Evolutionary conservation across 2,113 vertebrate genomes (phyloP).

Genomic region (Cervus canadensis): DNA sequence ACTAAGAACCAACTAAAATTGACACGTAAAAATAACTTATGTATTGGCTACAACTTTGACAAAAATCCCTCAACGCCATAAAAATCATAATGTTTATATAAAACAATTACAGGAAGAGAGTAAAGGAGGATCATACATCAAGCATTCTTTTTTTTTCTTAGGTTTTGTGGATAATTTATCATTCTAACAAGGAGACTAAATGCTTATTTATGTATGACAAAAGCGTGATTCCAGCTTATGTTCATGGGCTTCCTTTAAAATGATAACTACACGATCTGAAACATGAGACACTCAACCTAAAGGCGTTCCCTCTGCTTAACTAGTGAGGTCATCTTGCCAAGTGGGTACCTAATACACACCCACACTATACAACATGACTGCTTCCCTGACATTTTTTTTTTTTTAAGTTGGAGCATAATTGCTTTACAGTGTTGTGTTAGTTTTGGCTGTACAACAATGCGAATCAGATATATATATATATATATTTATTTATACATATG

Average conservation of each 20-base stretch:
- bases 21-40: not conserved
- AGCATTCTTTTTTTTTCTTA: not conserved
- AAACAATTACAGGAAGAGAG: not conserved
- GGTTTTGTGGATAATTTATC: not conserved
- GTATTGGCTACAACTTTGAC: not conserved
- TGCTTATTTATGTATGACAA: not conserved
- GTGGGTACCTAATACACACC: not conserved
- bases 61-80: not conserved
- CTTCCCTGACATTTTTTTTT: not conserved
- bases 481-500: not conserved
- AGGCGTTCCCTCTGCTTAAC: not conserved
- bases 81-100: not conserved
- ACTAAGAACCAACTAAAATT: not conserved
- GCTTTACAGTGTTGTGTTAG: not conserved
- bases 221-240: not conserved
- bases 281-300: not conserved
- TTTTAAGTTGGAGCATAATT: not conserved
- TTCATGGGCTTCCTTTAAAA: not conserved
- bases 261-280: not conserved
- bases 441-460: not conserved
- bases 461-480: not conserved
- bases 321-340: not conserved
- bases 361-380: not conserved
- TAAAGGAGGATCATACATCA: not conserved
- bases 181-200: not conserved